These are phyloP conservation scores for Botia kubotai DNA, from an alignment of 2,797 vertebrate genomes.

Conservation along the genomic window DNA sequence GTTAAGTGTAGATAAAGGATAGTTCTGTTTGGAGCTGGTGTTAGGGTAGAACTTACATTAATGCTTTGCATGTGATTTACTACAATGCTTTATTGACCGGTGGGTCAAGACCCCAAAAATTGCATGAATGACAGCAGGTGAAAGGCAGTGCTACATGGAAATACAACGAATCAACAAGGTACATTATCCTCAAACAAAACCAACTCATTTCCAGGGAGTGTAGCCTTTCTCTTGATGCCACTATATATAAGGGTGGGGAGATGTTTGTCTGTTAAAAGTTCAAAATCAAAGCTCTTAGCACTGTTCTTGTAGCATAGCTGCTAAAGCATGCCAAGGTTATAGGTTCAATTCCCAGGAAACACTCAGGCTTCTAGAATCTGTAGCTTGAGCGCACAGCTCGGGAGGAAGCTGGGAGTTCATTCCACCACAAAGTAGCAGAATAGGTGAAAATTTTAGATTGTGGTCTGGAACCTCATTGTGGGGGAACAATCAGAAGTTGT, in stretches of 20 bases:
- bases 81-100: neutral
- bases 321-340: neutral
- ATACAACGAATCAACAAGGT: neutral
- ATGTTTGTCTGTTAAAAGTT: neutral
- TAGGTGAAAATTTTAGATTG: no score
- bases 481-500: no score
- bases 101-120: neutral
- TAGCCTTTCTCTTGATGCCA: neutral
- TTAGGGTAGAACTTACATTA: neutral
- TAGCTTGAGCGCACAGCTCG: no score
- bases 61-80: neutral
- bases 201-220: neutral
- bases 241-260: neutral
- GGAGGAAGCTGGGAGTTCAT: no score
- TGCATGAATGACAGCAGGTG: neutral
- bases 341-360: neutral
- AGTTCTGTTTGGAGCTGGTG: neutral
- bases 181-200: neutral
- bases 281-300: neutral
- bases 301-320: neutral
- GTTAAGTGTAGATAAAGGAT: slow-evolving; percentile 32
- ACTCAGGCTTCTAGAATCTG: neutral
- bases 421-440: no score
- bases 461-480: no score
- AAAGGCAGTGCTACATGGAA: neutral